Conservation (phyloP, 2,113 vertebrate species). For the Turnix velox region DNA sequence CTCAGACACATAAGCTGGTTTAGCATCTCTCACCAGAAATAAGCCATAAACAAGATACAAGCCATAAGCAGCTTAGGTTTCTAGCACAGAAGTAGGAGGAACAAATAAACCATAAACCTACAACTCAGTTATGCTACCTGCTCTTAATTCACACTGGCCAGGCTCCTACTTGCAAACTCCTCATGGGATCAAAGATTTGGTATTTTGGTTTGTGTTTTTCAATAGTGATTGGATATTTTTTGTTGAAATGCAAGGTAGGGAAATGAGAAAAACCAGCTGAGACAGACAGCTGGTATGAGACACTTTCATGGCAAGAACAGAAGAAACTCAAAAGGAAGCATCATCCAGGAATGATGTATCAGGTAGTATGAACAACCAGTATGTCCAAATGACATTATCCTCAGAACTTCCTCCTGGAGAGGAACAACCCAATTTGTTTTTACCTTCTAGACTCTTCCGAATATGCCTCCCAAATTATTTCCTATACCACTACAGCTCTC, state of each 20-base stretch:
- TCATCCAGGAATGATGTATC: not conserved
- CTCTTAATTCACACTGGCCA: not conserved
- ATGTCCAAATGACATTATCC: not conserved
- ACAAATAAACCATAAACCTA: not conserved
- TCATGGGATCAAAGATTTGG: not conserved
- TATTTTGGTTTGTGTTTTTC: not conserved
- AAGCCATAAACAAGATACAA: conserved; percentile 32
- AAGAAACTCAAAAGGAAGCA: not conserved
- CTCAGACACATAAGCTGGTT: not conserved
- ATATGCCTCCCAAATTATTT: not conserved
- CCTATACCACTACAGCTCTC: not conserved
- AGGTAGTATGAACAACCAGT: not conserved
- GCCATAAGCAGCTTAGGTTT: conserved; percentile 34
- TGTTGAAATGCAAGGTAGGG: not conserved
- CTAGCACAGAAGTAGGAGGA: not conserved
- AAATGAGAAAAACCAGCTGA: not conserved
- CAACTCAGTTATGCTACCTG: not conserved
- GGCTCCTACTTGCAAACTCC: not conserved
- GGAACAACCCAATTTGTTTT: not conserved
- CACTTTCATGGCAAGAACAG: not conserved
- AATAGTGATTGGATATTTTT: not conserved
- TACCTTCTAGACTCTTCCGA: not conserved
- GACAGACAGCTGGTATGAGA: not conserved
- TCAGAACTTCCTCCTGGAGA: not conserved
- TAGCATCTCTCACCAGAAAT: not conserved